Evolutionary conservation across 2,888 invertebrate species (phyloP), one percentile per base, ranked within the genome.

Genomic region (Teleiodes luculella): DNA sequence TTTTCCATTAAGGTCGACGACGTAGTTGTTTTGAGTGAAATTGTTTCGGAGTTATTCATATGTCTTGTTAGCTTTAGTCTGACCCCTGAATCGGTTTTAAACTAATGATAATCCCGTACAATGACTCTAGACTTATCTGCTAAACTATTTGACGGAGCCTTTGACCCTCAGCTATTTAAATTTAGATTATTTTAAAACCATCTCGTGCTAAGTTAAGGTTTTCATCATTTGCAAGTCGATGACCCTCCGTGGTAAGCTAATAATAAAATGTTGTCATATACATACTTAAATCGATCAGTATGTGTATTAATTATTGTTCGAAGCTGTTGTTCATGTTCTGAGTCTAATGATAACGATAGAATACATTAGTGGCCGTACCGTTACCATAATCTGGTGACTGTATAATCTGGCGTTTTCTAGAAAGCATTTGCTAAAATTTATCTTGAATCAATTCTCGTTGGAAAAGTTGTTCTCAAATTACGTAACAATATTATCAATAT

Each of bases 41-140:
- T 18, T 11, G 46, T 46, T 30, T 46, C 13, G 13, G 14, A 46
- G 30, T 46, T 45, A 46, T 31, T 46, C 46, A 46, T 16, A 16
- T 31, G 46, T 46, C 16, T 46, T 28, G 45, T 45, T 45, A 45
- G 8, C 14, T 46, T 46, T 45, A 13, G 43, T 46, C 46, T 46
- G 46, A 31, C 46, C 31, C 31, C 43, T 43, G 20, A 43, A 43
- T 43, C 43, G 13, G 20, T 8, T 6, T 20, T 24, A 13, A 28
- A n/a, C 24, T 20, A 24, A 20, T 30, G 13, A 13, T 45, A 13
- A 31, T 31, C 2, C 6, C 28, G 46, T 46, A 31, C 43, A 20
- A 28, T 43, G 43, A 43, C 43, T 28, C 13, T 28, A 11, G 10
- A 18, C 18, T 11, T 41, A 18, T 18, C 8, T 7, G 18, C 3